A percentile compares a stretch with the other conserved stretches of the same genome.
phyloP scores from a whole-genome alignment of 2,888 invertebrate species.

The Metellina segmentata region DNA sequence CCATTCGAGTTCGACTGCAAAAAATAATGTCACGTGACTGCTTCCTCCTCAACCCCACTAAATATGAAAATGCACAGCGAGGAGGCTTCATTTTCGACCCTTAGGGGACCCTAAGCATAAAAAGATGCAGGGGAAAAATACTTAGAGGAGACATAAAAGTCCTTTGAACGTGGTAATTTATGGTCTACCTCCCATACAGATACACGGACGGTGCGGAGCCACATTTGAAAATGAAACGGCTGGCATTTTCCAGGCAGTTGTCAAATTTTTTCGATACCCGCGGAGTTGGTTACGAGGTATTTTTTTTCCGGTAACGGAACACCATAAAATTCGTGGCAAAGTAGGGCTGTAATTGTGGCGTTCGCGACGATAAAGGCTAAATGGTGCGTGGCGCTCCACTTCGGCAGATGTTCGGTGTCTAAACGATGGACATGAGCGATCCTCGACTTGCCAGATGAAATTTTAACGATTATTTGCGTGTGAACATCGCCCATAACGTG shows the following conservation, averaged over 20 bases:
- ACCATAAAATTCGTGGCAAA: constrained; percentile 44
- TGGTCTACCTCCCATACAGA: constrained; percentile 50
- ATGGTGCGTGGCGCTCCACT: constrained; percentile 13
- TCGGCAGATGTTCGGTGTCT: constrained; percentile 26
- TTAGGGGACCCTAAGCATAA: constrained; percentile 17
- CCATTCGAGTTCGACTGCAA: constrained; percentile 20
- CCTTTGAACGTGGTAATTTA: constrained; percentile 67
- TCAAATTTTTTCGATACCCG: constrained; percentile 40
- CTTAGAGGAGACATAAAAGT: constrained; percentile 57
- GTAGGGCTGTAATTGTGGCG: constrained; percentile 42
- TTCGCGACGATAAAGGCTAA: constrained; percentile 39
- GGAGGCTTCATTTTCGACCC: constrained; percentile 38
- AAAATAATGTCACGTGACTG: constrained; percentile 43
- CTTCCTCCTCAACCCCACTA: constrained; percentile 26
- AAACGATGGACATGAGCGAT: constrained; percentile 4
- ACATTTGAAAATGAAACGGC: constrained; percentile 59
- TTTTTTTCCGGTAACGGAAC: constrained; percentile 19
- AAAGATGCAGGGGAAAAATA: constrained; percentile 57
- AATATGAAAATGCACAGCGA: constrained; percentile 55
- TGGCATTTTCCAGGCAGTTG: constrained; percentile 50
- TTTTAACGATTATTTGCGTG: constrained; percentile 54
- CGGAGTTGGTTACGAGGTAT: constrained; percentile 40
- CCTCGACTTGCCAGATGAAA: constrained; percentile 15
- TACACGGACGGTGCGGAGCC: constrained; percentile 43
- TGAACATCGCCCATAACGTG: constrained; percentile 36